Evolutionary conservation across 2,797 vertebrate genomes (phyloP), one percentile per base, ranked within the genome.

Genomic region (Acanthurus leucopareius): DNA sequence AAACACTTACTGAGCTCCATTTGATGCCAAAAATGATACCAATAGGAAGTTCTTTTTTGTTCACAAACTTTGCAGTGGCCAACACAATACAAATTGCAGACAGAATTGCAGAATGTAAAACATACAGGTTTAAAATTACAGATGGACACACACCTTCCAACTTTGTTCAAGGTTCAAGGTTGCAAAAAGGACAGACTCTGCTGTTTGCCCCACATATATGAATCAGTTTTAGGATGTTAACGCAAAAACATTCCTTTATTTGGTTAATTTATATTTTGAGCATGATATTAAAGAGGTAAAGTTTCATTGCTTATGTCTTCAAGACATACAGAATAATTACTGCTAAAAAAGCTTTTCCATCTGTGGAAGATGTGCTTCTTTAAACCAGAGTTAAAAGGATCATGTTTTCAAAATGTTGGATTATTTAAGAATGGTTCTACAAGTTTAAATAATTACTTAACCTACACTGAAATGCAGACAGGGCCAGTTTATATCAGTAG

Each of bases 401-500:
- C 20, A 45, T 44, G 42, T 76, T 64, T 28, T 70, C 48, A 19
- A 57, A 77, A 63, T 64, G 3, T 22, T 13, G 19, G 32, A 69
- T 73, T 40, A 61, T 81, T 77, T 72, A 25, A 62, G 52, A 64
- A 75, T 73, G 68, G 25, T 69, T 84, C 57, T 68, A 28, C 53
- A 69, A 70, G 17, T 77, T 66, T 25, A 45, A 79, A 58, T 82
- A 73, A 87, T 79, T 32, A 61, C 25, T 54, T 88, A 73, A 77
- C 87, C 49, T 10, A 17, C 66, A 69, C 20, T 48, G 38, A 72
- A 77, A 51, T 62, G 56, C 47, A 35, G 68, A 78, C 53, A 60
- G 67, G 81, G 57, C 16, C 14, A 42, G 40, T 75, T 84, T 69
- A 72, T 70, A 79, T 83, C 73, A 81, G 58, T 19, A 11, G 38